Base-by-base conservation (phyloP, 1,140 invertebrate genomes). In the Cydia fagiglandana region DNA sequence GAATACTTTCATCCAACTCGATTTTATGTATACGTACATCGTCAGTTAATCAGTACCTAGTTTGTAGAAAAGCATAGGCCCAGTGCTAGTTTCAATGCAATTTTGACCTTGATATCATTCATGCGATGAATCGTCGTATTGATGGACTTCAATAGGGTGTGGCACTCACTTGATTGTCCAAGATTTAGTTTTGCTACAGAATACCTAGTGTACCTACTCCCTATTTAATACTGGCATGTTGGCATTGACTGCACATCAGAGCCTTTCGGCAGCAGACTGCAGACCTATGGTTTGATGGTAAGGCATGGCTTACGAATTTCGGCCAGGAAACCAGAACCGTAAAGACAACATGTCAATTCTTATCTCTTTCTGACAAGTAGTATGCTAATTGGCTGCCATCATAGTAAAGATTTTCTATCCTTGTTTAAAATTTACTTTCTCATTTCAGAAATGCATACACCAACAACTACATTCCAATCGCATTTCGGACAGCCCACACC, bases 401-500 rank as follows among this genome's bases (percentile, higher is more conserved):
- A 47, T 47, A 3, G 45, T 15, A 15, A 15, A 47, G 12, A 47
- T 12, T 47, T 47, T 7, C 12, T 41, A 41, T 41, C 4, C 7
- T 15, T 47, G 13, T 5, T 4, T 61, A 10, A 20, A 20, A 61
- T 61, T 61, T 61, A 61, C 56, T 74, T 75, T 45, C 76, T 56
- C 64, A 15, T 86, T 85, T 64, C 82, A 87, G 84, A 83, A 74
- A 38, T 64, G 9, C 76, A 68, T 20, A 73, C 68, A 15, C 75
- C 77, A 74, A 73, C 77, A 74, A 73, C 50, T n/a, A 34, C n/a
- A 20, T 17, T 74, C 64, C 76, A 75, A 24, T 86, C 86, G 4
- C 80, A 82, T 73, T 83, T 81, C 47, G 78, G 80, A n/a, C 79
- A 80, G 9, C 66, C 81, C 30, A 79, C 79, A 45, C 77, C 79